Base-by-base conservation (phyloP, 92 coral and sea anemone species). In the Pocillopora meandrina region DNA sequence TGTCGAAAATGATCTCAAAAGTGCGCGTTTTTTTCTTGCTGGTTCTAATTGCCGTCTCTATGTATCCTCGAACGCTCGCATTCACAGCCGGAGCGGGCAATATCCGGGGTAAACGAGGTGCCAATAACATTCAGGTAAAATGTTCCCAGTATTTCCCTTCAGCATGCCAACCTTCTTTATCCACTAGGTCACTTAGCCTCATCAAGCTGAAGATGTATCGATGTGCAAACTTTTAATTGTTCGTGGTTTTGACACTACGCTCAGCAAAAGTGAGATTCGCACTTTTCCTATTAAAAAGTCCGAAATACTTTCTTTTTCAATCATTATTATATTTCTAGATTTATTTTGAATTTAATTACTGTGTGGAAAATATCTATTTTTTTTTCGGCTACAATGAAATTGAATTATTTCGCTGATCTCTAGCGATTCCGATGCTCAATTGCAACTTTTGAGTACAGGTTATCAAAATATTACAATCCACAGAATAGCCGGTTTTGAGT, bases 1-100 rank as follows among this genome's bases (percentile, higher is more conserved):
- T 6, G 59, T 33, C 74, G 33, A 74, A 73, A 77, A 83, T 83
- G 86, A 34, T 42, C 18, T 52, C 62, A 61, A 49, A 72, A 73
- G 15, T 73, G 62, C 13, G 49, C 49, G 65, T 65, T 49, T 19
- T 83, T 72, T 23, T 74, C 42, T 47, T 83, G 5, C 34, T 74
- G 18, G 73, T 74, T 17, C 63, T 83, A 55, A 23, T 74, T n/a
- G 86, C 72, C 5, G 34, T 61, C 10, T 55, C 65, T 16, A 52
- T 42, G 26, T 49, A 4, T 73, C 55, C 72, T 33, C 73, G 47
- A 65, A 47, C 71, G 11, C 42, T 16, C 11, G 74, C 73, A 0
- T 74, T 83, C 16, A 83, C 86, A 63, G 86, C 86, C 3, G 86
- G 86, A 20, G 86, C 86, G 8, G 86, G 86, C n/a, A 83, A 83